Evolutionary conservation across 2,888 invertebrate genomes (phyloP), one percentile per base, ranked within the genome.

Genomic region (Lepidocyrtoides sp.): DNA sequence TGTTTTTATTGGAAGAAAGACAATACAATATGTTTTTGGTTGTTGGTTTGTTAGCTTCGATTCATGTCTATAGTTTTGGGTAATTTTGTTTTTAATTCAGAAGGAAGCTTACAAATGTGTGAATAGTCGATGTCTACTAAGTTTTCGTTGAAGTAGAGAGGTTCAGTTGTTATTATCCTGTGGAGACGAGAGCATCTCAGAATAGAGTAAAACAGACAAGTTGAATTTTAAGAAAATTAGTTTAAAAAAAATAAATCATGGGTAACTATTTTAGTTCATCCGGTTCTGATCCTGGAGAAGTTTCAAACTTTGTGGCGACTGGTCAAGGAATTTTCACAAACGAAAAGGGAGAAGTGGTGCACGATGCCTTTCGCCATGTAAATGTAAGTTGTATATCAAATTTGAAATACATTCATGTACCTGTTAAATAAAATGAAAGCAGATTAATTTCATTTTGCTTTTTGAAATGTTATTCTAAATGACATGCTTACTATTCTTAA

Each of bases 381-480:
- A 92, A 92, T 81, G 92, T 92, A 84, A 92, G 90, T n/a, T n/a
- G n/a, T n/a, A n/a, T n/a, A 60, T n/a, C 2, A 48, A 48, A 48
- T 10, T 48, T 4, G 41, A 41, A 41, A 41, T 41, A 41, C 41
- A 41, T 7, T 41, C n/a, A n/a, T n/a, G 41, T 8, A 14, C 8
- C 48, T 48, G 48, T 10, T 14, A n/a, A n/a, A n/a, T n/a, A n/a
- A n/a, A n/a, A n/a, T n/a, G n/a, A n/a, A n/a, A n/a, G n/a, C n/a
- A n/a, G n/a, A n/a, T n/a, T n/a, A n/a, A n/a, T n/a, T n/a, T n/a
- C n/a, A n/a, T n/a, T n/a, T n/a, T n/a, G n/a, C n/a, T n/a, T n/a
- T n/a, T n/a, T n/a, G n/a, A n/a, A n/a, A n/a, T n/a, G n/a, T 48
- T n/a, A 10, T 57, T 57, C 17, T 20, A 57, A 51, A 7, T 14